Conservation (phyloP, 2,113 vertebrate species). For the Mirza zaza region DNA sequence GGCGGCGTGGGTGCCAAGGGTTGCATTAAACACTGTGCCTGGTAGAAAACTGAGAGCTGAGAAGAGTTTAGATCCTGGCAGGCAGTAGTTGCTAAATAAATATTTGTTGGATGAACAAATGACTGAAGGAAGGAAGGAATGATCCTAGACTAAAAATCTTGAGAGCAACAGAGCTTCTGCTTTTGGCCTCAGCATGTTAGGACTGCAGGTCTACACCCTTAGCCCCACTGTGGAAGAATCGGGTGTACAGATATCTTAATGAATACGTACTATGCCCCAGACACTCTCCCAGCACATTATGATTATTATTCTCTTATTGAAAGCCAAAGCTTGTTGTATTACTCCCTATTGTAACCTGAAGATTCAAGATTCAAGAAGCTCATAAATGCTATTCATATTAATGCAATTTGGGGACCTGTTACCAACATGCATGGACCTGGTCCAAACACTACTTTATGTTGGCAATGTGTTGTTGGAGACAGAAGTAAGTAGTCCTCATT, state of each 20-base stretch:
- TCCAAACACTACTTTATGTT: background rate
- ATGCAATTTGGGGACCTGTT: background rate
- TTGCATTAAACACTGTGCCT: background rate
- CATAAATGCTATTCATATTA: background rate
- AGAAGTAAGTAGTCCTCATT: background rate
- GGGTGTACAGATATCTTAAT: background rate
- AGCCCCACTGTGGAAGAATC: background rate
- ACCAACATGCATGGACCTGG: background rate
- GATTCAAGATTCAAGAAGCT: background rate
- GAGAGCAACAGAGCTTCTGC: background rate
- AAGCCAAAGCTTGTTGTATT: background rate
- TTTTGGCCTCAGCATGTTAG: background rate
- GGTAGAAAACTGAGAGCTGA: background rate
- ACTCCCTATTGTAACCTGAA: background rate
- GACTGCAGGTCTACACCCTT: background rate
- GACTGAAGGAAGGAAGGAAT: background rate
- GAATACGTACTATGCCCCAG: background rate
- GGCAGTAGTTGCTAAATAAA: background rate
- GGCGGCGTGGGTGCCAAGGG: too few relatives aligned
- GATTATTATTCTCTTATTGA: background rate
- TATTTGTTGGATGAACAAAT: background rate
- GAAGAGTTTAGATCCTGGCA: background rate
- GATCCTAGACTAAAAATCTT: background rate
- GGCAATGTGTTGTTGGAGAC: background rate
- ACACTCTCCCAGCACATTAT: background rate